Conservation (phyloP, 2,113 vertebrate species). For the Struthio camelus region DNA sequence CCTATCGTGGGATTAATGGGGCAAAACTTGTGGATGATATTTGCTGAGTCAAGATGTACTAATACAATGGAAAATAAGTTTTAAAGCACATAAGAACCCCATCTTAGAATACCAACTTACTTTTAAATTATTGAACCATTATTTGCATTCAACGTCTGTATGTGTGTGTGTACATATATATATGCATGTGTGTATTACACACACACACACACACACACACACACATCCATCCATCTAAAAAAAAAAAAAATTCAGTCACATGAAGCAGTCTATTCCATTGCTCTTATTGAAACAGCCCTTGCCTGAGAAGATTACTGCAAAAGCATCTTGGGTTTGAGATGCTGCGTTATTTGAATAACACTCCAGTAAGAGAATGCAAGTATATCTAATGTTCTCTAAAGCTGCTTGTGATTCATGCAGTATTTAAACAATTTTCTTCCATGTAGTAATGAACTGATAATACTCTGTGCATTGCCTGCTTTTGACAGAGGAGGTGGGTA, state of each 20-base stretch:
- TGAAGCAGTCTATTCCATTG: neutral
- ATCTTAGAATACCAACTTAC: neutral
- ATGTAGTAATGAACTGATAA: neutral
- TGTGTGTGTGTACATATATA: neutral
- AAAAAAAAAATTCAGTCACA: neutral
- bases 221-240: too few relatives aligned
- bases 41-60: constrained; percentile 59
- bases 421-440: neutral
- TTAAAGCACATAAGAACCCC: neutral
- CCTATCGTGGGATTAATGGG: constrained; percentile 92
- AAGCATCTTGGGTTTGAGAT: neutral
- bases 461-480: neutral
- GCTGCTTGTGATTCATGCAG: neutral
- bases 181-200: neutral
- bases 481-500: constrained; percentile 24
- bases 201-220: too few relatives aligned
- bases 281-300: neutral
- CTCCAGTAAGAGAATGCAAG: neutral
- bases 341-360: neutral
- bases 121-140: neutral
- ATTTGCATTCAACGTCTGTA: neutral
- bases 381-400: neutral
- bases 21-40: constrained; percentile 85
- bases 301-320: neutral
- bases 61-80: accelerated